Conservation (phyloP, 2,888 invertebrate species). For the Idaea dimidiata region DNA sequence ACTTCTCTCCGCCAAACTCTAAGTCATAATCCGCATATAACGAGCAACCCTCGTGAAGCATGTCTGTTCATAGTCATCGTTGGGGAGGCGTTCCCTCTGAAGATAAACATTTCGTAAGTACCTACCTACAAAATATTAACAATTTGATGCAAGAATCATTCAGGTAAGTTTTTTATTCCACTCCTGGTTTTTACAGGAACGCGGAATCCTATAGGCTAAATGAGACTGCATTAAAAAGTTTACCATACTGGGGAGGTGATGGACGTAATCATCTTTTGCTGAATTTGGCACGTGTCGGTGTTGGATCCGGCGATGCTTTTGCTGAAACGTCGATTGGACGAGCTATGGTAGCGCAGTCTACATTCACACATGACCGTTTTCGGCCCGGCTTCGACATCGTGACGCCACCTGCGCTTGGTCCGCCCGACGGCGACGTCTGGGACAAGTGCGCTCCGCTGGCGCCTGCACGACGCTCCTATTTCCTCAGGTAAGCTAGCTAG, state of each 20-base stretch:
- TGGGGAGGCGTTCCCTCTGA: slow-evolving; percentile 86
- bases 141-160: neutral
- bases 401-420: slow-evolving; percentile 92
- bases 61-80: slow-evolving; percentile 93
- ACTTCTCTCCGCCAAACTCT: slow-evolving; percentile 91
- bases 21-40: slow-evolving; percentile 92
- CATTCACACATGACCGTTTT: slow-evolving; percentile 85
- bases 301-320: slow-evolving; percentile 86
- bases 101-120: slow-evolving; percentile 57
- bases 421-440: slow-evolving; percentile 95
- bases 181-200: slow-evolving; percentile 35
- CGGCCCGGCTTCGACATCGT: slow-evolving; percentile 92
- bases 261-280: slow-evolving; percentile 95
- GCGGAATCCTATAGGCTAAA: slow-evolving; percentile 69
- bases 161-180: neutral
- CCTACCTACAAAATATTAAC: neutral
- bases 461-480: slow-evolving; percentile 91
- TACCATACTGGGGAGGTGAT: slow-evolving; percentile 97
- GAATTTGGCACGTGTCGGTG: slow-evolving; percentile 88
- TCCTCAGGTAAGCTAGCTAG: slow-evolving; percentile 84
- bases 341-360: slow-evolving; percentile 93
- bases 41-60: slow-evolving; percentile 90
- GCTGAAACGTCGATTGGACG: slow-evolving; percentile 88
- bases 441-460: slow-evolving; percentile 91
- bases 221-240: slow-evolving; percentile 82